These are phyloP conservation scores for Axis porcinus DNA, from an alignment of 2,113 vertebrate genomes.

Conservation along the genomic window DNA sequence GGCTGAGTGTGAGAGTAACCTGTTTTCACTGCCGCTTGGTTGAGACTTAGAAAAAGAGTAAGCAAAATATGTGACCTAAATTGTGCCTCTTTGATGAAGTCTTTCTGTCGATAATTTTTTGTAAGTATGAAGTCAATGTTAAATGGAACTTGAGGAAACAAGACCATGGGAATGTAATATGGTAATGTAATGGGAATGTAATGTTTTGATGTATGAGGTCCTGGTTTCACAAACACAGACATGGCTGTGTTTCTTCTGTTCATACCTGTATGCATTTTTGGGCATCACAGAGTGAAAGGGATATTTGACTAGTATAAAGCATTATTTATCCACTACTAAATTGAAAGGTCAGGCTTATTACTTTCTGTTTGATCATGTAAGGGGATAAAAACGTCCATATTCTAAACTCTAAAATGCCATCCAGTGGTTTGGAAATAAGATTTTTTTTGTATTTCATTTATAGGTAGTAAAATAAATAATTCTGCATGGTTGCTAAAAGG, in stretches of 20 bases:
- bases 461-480: constrained; percentile 5
- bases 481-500: background rate
- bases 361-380: background rate
- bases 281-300: background rate
- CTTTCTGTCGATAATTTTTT: background rate
- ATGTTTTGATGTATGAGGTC: background rate
- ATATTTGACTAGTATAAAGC: background rate
- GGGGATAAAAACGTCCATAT: background rate
- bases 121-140: background rate
- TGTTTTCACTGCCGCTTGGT: background rate
- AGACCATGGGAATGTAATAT: background rate
- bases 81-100: background rate
- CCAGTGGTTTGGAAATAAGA: background rate
- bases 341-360: background rate
- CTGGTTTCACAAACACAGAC: background rate
- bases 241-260: background rate
- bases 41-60: background rate
- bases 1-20: background rate
- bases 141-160: background rate
- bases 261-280: background rate
- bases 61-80: background rate
- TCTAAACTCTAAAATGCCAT: constrained; percentile 9
- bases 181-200: background rate
- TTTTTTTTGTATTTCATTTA: background rate
- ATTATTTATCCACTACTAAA: background rate